Evolutionary conservation across 2,888 invertebrate species (phyloP), one percentile per base, ranked within the genome.

Genomic region (Drosophila ezoana): DNA sequence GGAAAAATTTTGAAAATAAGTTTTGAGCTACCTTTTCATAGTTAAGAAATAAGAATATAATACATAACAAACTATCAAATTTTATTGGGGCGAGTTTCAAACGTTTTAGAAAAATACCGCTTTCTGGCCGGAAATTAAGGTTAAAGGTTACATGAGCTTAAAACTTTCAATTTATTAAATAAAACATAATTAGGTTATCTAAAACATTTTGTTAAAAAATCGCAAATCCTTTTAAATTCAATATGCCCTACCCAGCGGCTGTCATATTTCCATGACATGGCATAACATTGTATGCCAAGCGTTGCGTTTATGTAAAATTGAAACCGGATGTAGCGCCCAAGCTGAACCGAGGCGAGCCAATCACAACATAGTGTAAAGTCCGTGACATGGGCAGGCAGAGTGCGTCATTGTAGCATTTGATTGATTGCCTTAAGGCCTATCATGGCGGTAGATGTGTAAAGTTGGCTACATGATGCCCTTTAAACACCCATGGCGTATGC

Each of bases 381-480:
- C 32, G 28, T 23, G 43, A 43, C 18, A 53, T 57, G 56, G 57
- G 20, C 52, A 47, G 62, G 14, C 41, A 28, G 48, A 58, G 68
- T 77, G 79, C 68, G 82, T 69, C 75, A 82, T 81, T 81, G 81
- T 67, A 65, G 47, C 81, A 75, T 75, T 80, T 85, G 85, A 85
- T 85, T 85, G 88, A 85, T 85, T 80, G 81, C 81, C 83, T 62
- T 65, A 47, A 71, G 62, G 58, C 67, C 76, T 76, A 79, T 63
- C 64, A 60, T 51, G 66, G 74, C 45, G 28, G 11, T 56, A 66
- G 62, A 45, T 45, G 60, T 40, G 37, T 41, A 38, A 48, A 56
- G 74, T 62, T 62, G 59, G 77, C 72, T 72, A 64, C 56, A 66
- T 16, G 69, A 54, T 58, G 73, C 61, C 56, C 48, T 45, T 49